Conservation (phyloP, 2,797 vertebrate species). For the Chlorospingus flavigularis region DNA sequence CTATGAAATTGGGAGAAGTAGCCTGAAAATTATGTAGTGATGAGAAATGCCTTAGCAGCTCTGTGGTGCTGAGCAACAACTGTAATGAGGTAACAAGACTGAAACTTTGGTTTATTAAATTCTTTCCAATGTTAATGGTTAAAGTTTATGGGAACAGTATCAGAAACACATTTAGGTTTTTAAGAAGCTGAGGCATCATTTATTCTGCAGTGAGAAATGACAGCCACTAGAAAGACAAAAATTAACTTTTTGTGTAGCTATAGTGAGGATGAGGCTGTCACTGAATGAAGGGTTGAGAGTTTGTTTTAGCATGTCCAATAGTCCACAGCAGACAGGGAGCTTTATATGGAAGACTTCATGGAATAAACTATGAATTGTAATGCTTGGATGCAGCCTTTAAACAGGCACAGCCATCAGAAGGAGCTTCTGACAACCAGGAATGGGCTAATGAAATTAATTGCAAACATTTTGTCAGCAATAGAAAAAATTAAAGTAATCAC, state of each 20-base stretch:
- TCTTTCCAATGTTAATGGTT: background rate
- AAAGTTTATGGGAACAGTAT: background rate
- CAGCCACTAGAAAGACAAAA: background rate
- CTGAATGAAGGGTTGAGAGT: background rate
- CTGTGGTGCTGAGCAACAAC: background rate
- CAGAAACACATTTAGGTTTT: background rate
- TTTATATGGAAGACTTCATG: background rate
- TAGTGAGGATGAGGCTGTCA: background rate
- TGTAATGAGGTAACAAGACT: background rate
- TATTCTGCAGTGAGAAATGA: background rate
- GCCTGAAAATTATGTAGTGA: background rate
- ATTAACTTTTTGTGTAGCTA: background rate
- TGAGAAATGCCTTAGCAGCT: background rate
- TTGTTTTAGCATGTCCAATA: background rate
- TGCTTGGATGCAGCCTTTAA: background rate
- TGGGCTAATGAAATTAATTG: background rate
- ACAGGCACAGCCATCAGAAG: background rate
- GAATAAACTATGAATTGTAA: background rate
- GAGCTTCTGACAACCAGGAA: background rate
- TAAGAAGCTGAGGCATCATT: background rate
- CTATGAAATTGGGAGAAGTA: background rate
- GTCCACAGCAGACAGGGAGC: background rate
- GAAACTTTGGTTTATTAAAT: background rate
- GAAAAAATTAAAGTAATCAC: background rate
- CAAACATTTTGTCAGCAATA: background rate